Conservation (phyloP, 2,888 invertebrate species). For the Agonopterix arenella region DNA sequence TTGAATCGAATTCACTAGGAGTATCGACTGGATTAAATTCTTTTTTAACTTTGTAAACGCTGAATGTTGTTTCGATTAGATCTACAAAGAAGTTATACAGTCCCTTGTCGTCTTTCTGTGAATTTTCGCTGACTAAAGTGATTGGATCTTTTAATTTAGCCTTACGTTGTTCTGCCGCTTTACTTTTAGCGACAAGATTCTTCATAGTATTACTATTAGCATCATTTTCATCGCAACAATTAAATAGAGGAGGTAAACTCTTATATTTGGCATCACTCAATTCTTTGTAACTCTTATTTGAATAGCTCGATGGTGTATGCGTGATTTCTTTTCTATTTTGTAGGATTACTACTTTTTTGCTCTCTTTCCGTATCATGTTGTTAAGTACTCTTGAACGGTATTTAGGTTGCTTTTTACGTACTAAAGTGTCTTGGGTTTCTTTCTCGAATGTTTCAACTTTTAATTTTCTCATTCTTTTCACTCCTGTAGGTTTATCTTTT, state of each 20-base stretch:
- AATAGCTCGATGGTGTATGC: constrained; percentile 35
- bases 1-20: constrained; percentile 14
- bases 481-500: background rate
- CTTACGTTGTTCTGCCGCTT: background rate
- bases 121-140: constrained; percentile 21
- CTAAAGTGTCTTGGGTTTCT: background rate
- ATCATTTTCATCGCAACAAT: background rate
- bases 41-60: constrained; percentile 25
- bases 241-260: background rate
- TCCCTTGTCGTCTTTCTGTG: constrained; percentile 16
- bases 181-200: background rate
- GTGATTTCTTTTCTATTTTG: constrained; percentile 33
- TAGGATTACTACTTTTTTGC: constrained; percentile 25
- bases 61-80: constrained; percentile 43
- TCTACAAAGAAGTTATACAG: constrained; percentile 53
- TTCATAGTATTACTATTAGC: background rate
- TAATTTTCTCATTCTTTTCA: background rate
- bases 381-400: background rate
- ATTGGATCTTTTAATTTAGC: constrained; percentile 22
- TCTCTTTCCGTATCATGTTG: background rate
- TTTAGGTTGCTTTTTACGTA: background rate
- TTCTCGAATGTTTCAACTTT: background rate
- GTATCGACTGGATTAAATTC: constrained; percentile 1
- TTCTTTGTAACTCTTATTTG: constrained; percentile 18
- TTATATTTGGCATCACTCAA: background rate